Percentiles rank a stretch among this genome's conserved stretches.
phyloP scores from a whole-genome alignment of 2,113 vertebrate genomes.

The Turnix velox region DNA sequence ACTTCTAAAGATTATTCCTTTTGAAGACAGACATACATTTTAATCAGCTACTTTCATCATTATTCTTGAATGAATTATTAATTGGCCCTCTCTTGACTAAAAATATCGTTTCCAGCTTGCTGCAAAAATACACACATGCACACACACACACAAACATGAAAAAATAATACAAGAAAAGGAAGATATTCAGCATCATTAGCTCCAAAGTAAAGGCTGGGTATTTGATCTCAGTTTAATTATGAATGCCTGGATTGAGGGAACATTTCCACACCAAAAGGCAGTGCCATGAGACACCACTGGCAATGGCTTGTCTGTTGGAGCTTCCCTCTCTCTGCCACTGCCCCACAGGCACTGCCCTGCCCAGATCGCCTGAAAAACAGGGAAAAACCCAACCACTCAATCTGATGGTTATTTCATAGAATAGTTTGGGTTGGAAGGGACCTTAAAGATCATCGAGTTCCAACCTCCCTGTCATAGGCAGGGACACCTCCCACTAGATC shows the following conservation, averaged over 20 bases:
- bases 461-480: too few relatives aligned
- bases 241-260: constrained; percentile 65
- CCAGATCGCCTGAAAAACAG: too few relatives aligned
- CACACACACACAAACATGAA: constrained; percentile 42
- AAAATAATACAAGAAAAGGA: constrained; percentile 53
- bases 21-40: constrained; percentile 86
- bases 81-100: constrained; percentile 75
- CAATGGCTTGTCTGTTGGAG: constrained; percentile 7
- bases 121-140: constrained; percentile 59
- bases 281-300: too few relatives aligned
- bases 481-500: too few relatives aligned
- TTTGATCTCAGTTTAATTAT: constrained; percentile 75
- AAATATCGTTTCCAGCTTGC: constrained; percentile 72
- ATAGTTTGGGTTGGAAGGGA: too few relatives aligned
- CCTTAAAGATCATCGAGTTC: too few relatives aligned
- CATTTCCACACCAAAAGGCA: constrained; percentile 60
- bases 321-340: background rate
- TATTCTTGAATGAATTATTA: constrained; percentile 90
- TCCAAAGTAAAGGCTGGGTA: constrained; percentile 42
- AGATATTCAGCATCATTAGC: constrained; percentile 67
- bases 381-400: background rate
- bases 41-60: constrained; percentile 87
- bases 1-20: constrained; percentile 73
- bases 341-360: too few relatives aligned
- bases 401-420: background rate